These are phyloP conservation scores for Carcharodon carcharias DNA, from an alignment of 2,797 vertebrate genomes.

Conservation along the genomic window DNA sequence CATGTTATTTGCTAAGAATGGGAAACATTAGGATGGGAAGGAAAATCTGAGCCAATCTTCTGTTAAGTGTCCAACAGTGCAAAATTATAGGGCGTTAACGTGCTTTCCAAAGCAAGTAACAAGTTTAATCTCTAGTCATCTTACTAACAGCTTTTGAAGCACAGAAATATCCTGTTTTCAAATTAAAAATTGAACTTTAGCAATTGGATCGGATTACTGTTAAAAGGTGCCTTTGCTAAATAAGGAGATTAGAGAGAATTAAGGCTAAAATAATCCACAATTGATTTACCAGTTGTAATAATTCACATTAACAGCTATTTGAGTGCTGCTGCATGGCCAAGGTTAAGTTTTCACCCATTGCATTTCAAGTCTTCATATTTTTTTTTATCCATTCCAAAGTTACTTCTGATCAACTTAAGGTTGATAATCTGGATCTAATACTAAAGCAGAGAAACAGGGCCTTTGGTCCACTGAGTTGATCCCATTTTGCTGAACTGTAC, in stretches of 20 bases:
- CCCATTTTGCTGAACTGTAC: background rate
- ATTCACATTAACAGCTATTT: background rate
- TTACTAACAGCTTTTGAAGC: background rate
- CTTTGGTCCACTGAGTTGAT: background rate
- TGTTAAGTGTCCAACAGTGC: background rate
- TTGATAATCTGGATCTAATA: background rate
- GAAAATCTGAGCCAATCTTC: background rate
- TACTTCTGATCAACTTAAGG: background rate
- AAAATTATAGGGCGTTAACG: no score
- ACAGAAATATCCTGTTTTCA: background rate
- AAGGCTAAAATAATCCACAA: background rate
- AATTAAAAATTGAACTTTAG: background rate
- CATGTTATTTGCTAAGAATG: no score
- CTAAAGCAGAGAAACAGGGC: background rate
- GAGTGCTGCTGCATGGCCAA: background rate
- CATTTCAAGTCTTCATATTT: background rate
- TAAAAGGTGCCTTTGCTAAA: background rate
- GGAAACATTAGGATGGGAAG: background rate
- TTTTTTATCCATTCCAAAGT: background rate
- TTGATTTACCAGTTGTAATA: background rate
- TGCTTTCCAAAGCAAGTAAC: background rate
- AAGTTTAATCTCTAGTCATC: background rate
- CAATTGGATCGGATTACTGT: background rate
- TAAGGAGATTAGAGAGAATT: constrained; percentile 4
- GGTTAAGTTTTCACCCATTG: background rate